Base-by-base conservation (phyloP, 2,797 vertebrate genomes). In the Sternotherus odoratus region DNA sequence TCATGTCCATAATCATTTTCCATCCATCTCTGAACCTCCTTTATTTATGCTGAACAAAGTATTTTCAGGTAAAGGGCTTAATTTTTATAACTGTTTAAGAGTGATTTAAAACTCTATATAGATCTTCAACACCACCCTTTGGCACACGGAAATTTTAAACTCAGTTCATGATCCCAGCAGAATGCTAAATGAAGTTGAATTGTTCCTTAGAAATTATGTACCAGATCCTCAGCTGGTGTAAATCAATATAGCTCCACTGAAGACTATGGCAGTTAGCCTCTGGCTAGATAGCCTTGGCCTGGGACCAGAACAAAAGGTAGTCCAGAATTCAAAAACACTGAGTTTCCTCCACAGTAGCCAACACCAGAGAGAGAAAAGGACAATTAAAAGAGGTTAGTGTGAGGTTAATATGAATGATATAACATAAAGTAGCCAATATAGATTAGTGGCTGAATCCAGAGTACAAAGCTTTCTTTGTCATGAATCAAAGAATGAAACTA, bases 401-500 rank as follows among this genome's bases (percentile, higher is more conserved):
- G 48, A 81, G 78, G 49, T 84, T 95, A 88, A 85, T 83, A 94
- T 93, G 94, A 93, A 89, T 90, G 93, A 91, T 90, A 85, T 51
- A 80, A 90, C 80, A 49, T 84, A 57, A 86, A 90, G 48, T 0
- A 51, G 91, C 57, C 80, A 66, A 80, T 92, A 95, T 53, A 85
- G 95, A 95, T 92, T 90, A 88, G 85, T 93, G 43, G 78, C 77
- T 82, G 92, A 93, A 93, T 86, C 84, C 19, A 79, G 72, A 81
- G 36, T 96, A 81, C 92, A 88, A 95, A 91, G 50, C 63, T 92
- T 94, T 95, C 84, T 93, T 93, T 95, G 81, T 91, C 72, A 56
- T 56, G 54, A 80, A 81, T 74, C 77, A 84, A 74, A 91, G 86
- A 60, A 60, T 33, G 9, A 53, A 87, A 93, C 50, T 26, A 33